A percentile compares a stretch with the other conserved stretches of the same genome.
phyloP scores from a whole-genome alignment of 2,113 vertebrate species.

The Promerops cafer region DNA sequence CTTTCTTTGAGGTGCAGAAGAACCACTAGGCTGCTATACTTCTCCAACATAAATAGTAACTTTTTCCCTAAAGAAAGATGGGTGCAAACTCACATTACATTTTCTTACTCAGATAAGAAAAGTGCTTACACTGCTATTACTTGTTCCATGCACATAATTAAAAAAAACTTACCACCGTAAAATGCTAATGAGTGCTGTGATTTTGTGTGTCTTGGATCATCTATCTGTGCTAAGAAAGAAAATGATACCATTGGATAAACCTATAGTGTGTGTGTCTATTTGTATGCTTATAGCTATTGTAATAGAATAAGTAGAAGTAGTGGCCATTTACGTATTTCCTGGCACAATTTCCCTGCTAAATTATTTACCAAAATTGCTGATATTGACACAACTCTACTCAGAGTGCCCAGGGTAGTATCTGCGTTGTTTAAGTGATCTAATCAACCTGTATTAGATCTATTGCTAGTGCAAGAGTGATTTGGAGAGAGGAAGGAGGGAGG shows the following conservation, averaged over 20 bases:
- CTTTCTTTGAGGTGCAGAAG: background rate
- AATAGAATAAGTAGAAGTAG: background rate
- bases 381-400: background rate
- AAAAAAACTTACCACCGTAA: background rate
- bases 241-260: background rate
- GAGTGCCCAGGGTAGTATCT: background rate
- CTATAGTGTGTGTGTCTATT: accelerated
- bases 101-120: background rate
- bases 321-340: background rate
- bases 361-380: background rate
- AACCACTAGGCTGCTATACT: accelerated
- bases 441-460: background rate
- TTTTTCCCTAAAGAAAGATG: background rate
- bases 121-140: background rate
- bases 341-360: background rate
- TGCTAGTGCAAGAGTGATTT: background rate
- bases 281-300: accelerated
- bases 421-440: background rate
- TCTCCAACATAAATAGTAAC: background rate
- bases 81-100: background rate
- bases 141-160: background rate
- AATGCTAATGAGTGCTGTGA: background rate
- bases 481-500: background rate
- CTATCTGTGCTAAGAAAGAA: background rate
- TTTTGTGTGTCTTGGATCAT: background rate